Evolutionary conservation across 2,888 invertebrate species (phyloP), one percentile per base, ranked within the genome.

Genomic region (Drosophila phalerata): DNA sequence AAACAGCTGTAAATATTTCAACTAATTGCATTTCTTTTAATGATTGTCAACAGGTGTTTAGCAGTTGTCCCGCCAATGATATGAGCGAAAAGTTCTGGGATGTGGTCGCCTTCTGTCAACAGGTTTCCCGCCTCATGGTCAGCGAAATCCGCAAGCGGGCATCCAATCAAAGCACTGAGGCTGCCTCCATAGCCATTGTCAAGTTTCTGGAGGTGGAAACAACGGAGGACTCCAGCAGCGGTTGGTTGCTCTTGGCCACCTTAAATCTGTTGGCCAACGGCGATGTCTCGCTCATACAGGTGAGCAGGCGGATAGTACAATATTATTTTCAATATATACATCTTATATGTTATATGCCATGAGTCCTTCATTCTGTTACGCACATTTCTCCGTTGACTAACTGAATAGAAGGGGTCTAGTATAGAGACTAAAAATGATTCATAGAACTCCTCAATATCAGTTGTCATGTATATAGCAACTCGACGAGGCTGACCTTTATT

Each of bases 41-140:
- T 17, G 25, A 5, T 32, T 28, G 15, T 25, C 22, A 25, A 52
- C 91, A 98, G 98, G 98, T 98, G 56, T 98, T 98, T 93, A 97
- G 97, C 77, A 95, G 97, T 78, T 97, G 97, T 91, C 97, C 98
- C 65, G 96, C 98, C n/a, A 96, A 96, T 90, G 98, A 99, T 91
- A 97, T 99, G 97, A 97, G 97, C 91, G 98, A 98, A 92, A 98
- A 98, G 93, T 99, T 99, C 93, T 97, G 98, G 95, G 99, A 99
- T 92, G 97, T 98, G 79, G 94, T 98, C 62, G 96, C 97, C 77
- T 99, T 99, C 92, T 97, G 97, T 89, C 97, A 97, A 91, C 97
- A 98, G 94, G 97, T 98, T 0, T 98, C 98, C 0, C 95, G 97
- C 77, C 94, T 99, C 25, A 98, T 99, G 97, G 99, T 99, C n/a